Conservation (phyloP, 2,797 vertebrate species). For the Graptemys geographica region DNA sequence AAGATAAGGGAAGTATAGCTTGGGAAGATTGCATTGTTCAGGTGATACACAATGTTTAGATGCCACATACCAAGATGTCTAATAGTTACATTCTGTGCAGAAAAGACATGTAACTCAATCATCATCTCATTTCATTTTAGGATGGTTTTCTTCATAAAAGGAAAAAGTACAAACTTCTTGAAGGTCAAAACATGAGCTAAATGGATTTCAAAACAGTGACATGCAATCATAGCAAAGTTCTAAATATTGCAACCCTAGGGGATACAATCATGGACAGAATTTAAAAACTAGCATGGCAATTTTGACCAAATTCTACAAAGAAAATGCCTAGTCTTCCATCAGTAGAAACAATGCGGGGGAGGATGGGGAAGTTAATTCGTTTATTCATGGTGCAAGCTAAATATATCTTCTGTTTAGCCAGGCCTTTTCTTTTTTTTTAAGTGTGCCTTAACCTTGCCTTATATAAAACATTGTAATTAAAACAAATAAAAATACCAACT, state of each 20-base stretch:
- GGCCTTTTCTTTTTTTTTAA: not conserved
- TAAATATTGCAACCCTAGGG: not conserved
- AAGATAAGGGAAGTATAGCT: not conserved
- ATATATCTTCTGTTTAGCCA: not conserved
- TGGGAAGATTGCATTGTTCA: not conserved
- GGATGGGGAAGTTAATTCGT: not conserved
- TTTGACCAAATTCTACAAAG: not conserved
- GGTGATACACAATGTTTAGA: not conserved
- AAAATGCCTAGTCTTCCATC: not conserved
- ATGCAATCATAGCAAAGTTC: not conserved
- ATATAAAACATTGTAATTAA: not conserved
- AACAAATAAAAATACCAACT: not conserved
- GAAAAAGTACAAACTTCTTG: not conserved
- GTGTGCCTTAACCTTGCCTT: not conserved
- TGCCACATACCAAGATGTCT: not conserved
- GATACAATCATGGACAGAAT: not conserved
- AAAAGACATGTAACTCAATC: not conserved
- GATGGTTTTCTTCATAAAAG: not conserved
- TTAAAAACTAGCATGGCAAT: not conserved
- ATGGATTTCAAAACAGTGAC: not conserved
- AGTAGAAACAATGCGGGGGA: not conserved
- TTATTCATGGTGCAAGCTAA: not conserved
- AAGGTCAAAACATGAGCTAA: not conserved
- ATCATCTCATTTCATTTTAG: not conserved
- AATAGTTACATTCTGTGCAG: not conserved